Evolutionary conservation across 2,888 invertebrate genomes (phyloP).

Genomic region (Incurvaria masculella): DNA sequence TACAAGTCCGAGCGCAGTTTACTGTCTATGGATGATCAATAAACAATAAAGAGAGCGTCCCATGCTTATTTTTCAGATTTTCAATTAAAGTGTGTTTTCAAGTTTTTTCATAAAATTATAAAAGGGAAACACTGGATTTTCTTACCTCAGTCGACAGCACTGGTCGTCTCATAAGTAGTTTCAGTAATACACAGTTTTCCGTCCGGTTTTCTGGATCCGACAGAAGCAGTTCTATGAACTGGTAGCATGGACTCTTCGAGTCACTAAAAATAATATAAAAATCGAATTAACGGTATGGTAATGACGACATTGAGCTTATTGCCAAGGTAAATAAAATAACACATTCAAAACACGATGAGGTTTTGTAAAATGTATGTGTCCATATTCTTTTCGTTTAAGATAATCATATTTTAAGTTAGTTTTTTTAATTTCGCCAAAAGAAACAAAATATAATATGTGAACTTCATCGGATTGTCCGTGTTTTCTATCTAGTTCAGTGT

Average conservation of each 20-base stretch:
- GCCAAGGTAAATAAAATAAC: too few species aligned
- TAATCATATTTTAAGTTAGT: too few species aligned
- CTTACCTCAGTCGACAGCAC: slow-evolving; percentile 32
- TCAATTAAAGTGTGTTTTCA: neutral
- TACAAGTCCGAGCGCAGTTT: too few species aligned
- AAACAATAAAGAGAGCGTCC: neutral
- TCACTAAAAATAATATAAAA: slow-evolving; percentile 20
- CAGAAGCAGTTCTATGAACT: slow-evolving; percentile 26
- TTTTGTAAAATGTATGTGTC: too few species aligned
- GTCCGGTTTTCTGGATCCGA: slow-evolving; percentile 18
- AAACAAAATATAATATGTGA: too few species aligned
- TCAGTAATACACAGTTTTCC: slow-evolving; percentile 33
- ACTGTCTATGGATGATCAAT: too few species aligned
- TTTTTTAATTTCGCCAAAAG: too few species aligned
- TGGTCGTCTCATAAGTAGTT: slow-evolving; percentile 30
- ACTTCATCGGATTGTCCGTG: too few species aligned
- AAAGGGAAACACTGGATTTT: neutral
- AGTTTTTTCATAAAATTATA: neutral
- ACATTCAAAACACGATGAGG: too few species aligned
- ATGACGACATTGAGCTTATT: slow-evolving; percentile 8
- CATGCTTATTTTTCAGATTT: neutral
- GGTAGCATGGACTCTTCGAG: slow-evolving; percentile 29
- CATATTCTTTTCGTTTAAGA: too few species aligned
- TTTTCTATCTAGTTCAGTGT: too few species aligned
- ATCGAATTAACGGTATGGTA: neutral